Conservation (phyloP, 2,113 vertebrate species). For the Hepsetus odoe region DNA sequence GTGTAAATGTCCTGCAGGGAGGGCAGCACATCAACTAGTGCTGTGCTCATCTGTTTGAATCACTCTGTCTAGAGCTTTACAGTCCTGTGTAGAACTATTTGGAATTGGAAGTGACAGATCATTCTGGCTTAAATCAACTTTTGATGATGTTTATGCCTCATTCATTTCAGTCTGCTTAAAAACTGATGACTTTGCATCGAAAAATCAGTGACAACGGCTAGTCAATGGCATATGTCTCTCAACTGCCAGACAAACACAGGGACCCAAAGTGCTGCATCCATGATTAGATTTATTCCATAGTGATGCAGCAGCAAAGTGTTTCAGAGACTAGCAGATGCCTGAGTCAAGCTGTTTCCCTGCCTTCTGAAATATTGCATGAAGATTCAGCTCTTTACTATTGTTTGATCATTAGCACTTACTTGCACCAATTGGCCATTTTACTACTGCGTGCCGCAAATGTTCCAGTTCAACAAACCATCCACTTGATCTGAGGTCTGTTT, state of each 20-base stretch:
- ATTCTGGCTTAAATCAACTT: too few species aligned
- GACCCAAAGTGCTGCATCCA: slow-evolving; percentile 55
- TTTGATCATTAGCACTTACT: slow-evolving; percentile 25
- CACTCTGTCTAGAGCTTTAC: too few species aligned
- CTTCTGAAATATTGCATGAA: slow-evolving; percentile 58
- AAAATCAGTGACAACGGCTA: slow-evolving; percentile 15
- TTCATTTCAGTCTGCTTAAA: not conserved
- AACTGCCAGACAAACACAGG: slow-evolving; percentile 56
- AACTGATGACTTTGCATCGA: not conserved
- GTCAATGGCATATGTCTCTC: slow-evolving; percentile 31
- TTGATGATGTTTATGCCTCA: not conserved
- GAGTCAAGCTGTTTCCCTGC: slow-evolving; percentile 49
- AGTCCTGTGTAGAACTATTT: too few species aligned
- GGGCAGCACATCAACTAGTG: too few species aligned
- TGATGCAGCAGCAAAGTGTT: slow-evolving; percentile 37
- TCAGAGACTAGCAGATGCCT: slow-evolving; percentile 26
- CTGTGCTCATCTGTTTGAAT: too few species aligned
- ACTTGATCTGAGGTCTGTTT: not conserved
- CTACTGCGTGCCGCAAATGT: not conserved
- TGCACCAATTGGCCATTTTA: not conserved
- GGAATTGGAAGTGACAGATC: too few species aligned
- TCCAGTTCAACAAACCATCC: not conserved
- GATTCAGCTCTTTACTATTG: slow-evolving; percentile 47
- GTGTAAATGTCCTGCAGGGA: too few species aligned
- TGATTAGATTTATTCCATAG: slow-evolving; percentile 72